Evolutionary conservation across 2,888 invertebrate species (phyloP).

Genomic region (Idaea dimidiata): DNA sequence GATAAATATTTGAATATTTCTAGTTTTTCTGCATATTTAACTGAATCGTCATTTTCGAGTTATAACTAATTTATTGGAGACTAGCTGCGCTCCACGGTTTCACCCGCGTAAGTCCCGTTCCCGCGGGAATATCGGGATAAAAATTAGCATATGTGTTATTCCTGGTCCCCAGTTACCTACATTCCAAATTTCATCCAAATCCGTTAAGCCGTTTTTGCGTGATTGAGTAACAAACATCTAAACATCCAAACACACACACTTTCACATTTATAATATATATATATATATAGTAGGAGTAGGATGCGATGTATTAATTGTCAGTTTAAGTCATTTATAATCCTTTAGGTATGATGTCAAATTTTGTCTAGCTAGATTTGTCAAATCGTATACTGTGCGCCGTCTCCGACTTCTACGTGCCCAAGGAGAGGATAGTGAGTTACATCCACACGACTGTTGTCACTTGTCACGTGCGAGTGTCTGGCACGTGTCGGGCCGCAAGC

Average conservation of each 20-base stretch:
- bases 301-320: not conserved
- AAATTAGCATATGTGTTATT: too few relatives aligned
- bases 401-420: conserved; percentile 98
- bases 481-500: conserved; percentile 84
- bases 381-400: conserved; percentile 70
- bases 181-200: too few relatives aligned
- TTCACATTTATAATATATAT: too few relatives aligned
- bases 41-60: not conserved
- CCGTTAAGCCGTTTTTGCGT: too few relatives aligned
- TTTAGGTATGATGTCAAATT: not conserved
- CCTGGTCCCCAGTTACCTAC: too few relatives aligned
- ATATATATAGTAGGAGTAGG: too few relatives aligned
- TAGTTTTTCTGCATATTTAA: not conserved
- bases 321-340: not conserved
- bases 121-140: too few relatives aligned
- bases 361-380: not conserved
- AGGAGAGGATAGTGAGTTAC: conserved; percentile 90
- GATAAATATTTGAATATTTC: too few relatives aligned
- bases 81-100: too few relatives aligned
- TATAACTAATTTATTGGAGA: not conserved
- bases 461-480: conserved; percentile 90
- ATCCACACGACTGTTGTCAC: conserved; percentile 83
- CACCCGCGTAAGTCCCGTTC: too few relatives aligned
- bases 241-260: too few relatives aligned
- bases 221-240: too few relatives aligned